Evolutionary conservation across 1,140 invertebrate genomes (phyloP).

Genomic region (Bombus picipes): DNA sequence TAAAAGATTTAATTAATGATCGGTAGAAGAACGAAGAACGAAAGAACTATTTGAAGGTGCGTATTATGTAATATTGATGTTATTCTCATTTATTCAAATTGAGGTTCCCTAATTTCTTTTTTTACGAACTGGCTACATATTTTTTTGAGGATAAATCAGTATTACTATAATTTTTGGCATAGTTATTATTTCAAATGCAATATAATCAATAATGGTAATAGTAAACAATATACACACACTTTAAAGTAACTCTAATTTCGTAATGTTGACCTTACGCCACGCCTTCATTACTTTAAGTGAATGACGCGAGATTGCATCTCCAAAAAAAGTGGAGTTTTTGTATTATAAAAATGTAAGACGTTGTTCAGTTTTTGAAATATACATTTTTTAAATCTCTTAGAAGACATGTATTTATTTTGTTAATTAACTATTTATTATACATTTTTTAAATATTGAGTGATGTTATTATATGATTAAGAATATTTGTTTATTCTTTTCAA

Average conservation of each 20-base stretch:
- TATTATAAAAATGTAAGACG: background rate
- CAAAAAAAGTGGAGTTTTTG: background rate
- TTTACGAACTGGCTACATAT: background rate
- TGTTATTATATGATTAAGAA: background rate
- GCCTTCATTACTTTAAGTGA: background rate
- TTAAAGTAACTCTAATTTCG: background rate
- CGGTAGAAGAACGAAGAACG: background rate
- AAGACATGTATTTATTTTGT: background rate
- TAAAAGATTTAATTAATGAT: background rate
- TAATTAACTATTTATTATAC: background rate
- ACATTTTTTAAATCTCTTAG: background rate
- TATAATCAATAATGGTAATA: background rate
- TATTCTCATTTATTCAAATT: background rate
- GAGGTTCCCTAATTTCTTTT: background rate
- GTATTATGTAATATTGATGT: background rate
- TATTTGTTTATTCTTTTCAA: background rate
- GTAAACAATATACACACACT: background rate
- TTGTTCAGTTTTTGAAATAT: too few relatives aligned
- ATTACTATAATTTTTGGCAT: background rate
- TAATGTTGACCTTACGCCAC: constrained; percentile 35
- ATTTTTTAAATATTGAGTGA: background rate
- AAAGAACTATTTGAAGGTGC: constrained; percentile 12
- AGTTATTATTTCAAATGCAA: background rate
- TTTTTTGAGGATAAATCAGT: too few relatives aligned
- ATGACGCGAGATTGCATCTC: background rate